Conservation (phyloP, 2,113 vertebrate genomes). For the Urocynchramus pylzowi region DNA sequence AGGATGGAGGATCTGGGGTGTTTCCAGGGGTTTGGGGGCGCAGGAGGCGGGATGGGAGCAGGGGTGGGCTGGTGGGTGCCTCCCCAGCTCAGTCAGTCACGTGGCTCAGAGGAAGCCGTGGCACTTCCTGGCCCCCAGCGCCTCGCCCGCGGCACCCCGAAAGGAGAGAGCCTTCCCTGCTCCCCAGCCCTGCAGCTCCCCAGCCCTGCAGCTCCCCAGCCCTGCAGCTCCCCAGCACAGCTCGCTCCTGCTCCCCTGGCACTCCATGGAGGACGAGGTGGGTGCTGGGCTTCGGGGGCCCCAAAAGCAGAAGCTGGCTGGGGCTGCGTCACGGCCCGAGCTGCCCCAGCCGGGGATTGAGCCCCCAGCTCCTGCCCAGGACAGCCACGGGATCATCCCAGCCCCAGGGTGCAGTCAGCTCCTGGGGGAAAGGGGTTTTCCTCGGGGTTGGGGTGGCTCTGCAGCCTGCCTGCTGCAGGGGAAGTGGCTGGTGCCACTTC, state of each 20-base stretch:
- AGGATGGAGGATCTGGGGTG: accelerated
- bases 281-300: background rate
- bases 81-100: background rate
- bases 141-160: accelerated
- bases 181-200: background rate
- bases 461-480: accelerated
- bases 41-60: background rate
- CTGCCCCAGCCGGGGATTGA: accelerated
- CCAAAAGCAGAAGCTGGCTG: background rate
- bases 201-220: accelerated
- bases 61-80: background rate
- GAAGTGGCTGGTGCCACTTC: background rate
- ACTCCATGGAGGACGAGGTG: conserved; percentile 66
- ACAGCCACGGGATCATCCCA: accelerated
- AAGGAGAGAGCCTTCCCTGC: accelerated
- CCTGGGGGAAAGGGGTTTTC: accelerated
- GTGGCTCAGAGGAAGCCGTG: conserved; percentile 60
- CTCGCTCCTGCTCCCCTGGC: accelerated
- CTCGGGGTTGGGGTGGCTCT: accelerated
- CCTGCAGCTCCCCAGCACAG: accelerated
- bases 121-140: conserved; percentile 47
- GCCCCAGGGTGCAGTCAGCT: accelerated
- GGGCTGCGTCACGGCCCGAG: accelerated
- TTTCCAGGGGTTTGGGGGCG: accelerated
- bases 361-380: background rate